Evolutionary conservation across 1,140 invertebrate species (phyloP).

Genomic region (Maconellicoccus hirsutus): DNA sequence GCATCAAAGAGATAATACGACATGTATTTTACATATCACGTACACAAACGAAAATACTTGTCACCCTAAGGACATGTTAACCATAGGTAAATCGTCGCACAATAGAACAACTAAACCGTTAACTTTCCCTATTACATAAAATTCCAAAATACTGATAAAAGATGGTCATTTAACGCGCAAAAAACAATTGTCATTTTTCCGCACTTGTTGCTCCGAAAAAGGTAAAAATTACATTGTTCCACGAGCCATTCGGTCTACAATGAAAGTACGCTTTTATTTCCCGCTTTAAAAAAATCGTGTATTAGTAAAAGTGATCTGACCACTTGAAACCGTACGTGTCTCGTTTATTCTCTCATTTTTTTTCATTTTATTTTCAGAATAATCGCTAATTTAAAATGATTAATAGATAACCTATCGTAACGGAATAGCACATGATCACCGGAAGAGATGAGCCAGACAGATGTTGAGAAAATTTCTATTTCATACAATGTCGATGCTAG

Average conservation of each 20-base stretch:
- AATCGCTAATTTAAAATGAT: constrained; percentile 22
- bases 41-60: neutral
- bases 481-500: constrained; percentile 15
- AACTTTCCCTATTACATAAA: constrained; percentile 9
- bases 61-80: neutral
- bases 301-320: constrained; percentile 18
- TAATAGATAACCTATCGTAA: constrained; percentile 21
- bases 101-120: neutral
- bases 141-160: neutral
- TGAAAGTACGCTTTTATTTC: constrained; percentile 8
- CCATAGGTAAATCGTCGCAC: neutral
- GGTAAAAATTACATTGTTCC: constrained; percentile 11
- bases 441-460: constrained; percentile 20
- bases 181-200: neutral
- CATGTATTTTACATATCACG: constrained; percentile 9
- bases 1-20: neutral
- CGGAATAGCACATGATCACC: constrained; percentile 11
- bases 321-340: neutral
- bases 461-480: constrained; percentile 18
- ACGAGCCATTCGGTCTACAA: neutral
- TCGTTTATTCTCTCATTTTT: neutral
- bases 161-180: neutral
- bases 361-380: constrained; percentile 14
- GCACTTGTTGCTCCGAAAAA: constrained; percentile 10
- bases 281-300: neutral